Conservation (phyloP, 2,888 invertebrate genomes). For the Calameuta filiformis region DNA sequence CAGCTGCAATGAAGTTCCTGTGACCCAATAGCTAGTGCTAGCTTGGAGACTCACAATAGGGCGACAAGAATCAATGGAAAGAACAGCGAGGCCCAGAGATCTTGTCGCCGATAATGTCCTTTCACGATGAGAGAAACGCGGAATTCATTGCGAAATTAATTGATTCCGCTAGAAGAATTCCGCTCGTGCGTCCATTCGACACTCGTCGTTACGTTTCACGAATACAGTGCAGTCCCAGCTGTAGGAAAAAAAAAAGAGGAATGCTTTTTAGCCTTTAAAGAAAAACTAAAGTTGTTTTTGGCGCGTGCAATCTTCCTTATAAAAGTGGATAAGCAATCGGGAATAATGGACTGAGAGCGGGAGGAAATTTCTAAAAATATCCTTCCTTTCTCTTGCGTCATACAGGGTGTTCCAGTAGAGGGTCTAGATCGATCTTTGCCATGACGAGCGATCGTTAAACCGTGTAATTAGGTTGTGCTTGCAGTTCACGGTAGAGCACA, state of each 20-base stretch:
- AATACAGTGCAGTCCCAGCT: neutral
- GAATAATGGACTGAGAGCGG: constrained; percentile 24
- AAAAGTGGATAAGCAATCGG: constrained; percentile 8
- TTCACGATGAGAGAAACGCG: neutral
- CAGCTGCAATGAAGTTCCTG: neutral
- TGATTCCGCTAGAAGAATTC: neutral
- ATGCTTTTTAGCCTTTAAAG: neutral
- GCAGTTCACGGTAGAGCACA: neutral
- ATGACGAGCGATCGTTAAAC: neutral
- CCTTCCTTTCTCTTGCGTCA: constrained; percentile 16
- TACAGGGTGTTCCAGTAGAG: neutral
- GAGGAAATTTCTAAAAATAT: constrained; percentile 29
- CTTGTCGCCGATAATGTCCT: neutral
- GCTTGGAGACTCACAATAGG: neutral
- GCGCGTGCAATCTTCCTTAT: neutral
- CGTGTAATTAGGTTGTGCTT: constrained; percentile 4
- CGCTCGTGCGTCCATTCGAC: neutral
- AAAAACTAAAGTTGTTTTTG: neutral
- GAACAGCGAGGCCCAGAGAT: neutral
- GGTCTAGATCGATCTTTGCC: neutral
- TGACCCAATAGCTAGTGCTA: neutral
- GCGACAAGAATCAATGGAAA: neutral
- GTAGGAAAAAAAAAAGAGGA: neutral
- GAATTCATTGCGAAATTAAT: neutral
- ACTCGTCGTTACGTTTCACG: neutral